A percentile compares a stretch with the other conserved stretches of the same genome.
phyloP scores from a whole-genome alignment of 2,888 invertebrate genomes.

The Drosophila subsilvestris region DNA sequence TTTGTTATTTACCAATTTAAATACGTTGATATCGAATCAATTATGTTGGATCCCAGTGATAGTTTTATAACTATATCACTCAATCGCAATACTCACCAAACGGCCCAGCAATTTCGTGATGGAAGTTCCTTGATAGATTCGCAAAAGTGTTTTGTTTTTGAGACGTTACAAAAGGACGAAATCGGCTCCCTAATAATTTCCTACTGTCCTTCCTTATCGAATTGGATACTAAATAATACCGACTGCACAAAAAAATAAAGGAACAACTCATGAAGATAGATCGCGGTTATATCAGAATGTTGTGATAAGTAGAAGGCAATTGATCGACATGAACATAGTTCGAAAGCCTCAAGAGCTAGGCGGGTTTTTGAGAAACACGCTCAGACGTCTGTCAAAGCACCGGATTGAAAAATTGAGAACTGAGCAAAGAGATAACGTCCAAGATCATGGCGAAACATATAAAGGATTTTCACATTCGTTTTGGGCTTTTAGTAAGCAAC shows the following conservation, averaged over 20 bases:
- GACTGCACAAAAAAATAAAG: slow-evolving; percentile 87
- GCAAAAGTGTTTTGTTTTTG: slow-evolving; percentile 96
- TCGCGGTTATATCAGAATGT: slow-evolving; percentile 94
- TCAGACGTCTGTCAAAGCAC: slow-evolving; percentile 93
- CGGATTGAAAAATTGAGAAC: slow-evolving; percentile 91
- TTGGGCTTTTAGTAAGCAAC: slow-evolving; percentile 95
- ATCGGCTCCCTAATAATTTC: slow-evolving; percentile 96
- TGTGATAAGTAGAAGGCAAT: slow-evolving; percentile 91
- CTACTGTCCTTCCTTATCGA: slow-evolving; percentile 93
- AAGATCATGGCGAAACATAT: slow-evolving; percentile 92
- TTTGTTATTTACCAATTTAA: slow-evolving; percentile 95
- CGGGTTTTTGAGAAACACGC: slow-evolving; percentile 94
- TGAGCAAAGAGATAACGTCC: slow-evolving; percentile 87
- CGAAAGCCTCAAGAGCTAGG: slow-evolving; percentile 93
- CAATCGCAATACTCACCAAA: slow-evolving; percentile 86
- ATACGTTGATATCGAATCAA: slow-evolving; percentile 95
- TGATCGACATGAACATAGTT: slow-evolving; percentile 93
- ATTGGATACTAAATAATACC: slow-evolving; percentile 91
- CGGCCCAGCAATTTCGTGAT: slow-evolving; percentile 59
- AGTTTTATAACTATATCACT: slow-evolving; percentile 95
- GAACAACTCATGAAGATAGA: slow-evolving; percentile 94
- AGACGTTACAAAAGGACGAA: slow-evolving; percentile 94
- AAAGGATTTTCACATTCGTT: slow-evolving; percentile 93
- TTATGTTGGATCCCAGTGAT: slow-evolving; percentile 95
- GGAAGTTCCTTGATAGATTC: slow-evolving; percentile 70